Percentiles rank a stretch among this genome's conserved stretches.
These are phyloP conservation scores for Rotaria socialis DNA, from an alignment of 2,888 invertebrate species.

Conservation along the genomic window DNA sequence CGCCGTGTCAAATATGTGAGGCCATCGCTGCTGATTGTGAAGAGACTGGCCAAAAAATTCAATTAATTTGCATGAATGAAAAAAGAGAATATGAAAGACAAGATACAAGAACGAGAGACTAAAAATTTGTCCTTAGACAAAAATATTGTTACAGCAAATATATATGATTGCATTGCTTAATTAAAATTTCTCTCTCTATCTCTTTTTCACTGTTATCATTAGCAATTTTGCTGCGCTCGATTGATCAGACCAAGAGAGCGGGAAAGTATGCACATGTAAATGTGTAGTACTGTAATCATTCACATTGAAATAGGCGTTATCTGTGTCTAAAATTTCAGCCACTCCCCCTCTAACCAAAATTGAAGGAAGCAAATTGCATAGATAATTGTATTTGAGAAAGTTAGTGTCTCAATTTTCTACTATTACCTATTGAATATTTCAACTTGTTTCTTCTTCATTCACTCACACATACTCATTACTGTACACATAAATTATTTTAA, in stretches of 20 bases:
- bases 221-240: background rate
- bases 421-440: background rate
- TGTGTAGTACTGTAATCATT: background rate
- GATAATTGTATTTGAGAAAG: background rate
- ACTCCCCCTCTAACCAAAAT: constrained; percentile 7
- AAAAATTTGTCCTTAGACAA: background rate
- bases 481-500: background rate
- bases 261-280: background rate
- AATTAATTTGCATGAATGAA: background rate
- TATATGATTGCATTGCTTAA: background rate
- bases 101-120: background rate
- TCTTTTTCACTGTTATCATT: background rate
- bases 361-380: background rate
- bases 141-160: background rate
- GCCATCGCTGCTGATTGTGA: background rate
- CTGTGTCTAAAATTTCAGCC: background rate
- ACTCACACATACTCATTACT: background rate
- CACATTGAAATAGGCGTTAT: background rate
- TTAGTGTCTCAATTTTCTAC: background rate
- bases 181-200: background rate
- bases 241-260: background rate
- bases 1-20: background rate
- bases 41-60: background rate
- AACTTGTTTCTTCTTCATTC: background rate
- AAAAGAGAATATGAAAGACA: background rate